These are phyloP conservation scores for Liposcelis brunnea DNA, from an alignment of 2,888 invertebrate species.

Conservation along the genomic window DNA sequence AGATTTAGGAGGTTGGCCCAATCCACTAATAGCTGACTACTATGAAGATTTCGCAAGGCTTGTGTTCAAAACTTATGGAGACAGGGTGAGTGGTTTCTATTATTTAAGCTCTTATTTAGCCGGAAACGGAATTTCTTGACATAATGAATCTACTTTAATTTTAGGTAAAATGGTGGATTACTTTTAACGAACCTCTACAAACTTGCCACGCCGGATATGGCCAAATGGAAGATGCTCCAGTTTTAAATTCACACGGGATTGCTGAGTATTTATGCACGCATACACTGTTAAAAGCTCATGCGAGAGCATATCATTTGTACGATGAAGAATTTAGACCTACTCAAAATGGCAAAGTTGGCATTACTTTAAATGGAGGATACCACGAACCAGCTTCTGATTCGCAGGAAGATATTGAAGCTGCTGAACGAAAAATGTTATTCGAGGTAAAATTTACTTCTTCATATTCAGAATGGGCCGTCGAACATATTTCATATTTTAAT, in stretches of 20 bases:
- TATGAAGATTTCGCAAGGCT: constrained; percentile 37
- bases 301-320: constrained; percentile 24
- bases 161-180: no score
- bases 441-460: no score
- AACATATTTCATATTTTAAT: no score
- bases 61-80: constrained; percentile 19
- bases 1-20: constrained; percentile 28
- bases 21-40: constrained; percentile 33
- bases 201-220: constrained; percentile 14
- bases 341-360: constrained; percentile 11
- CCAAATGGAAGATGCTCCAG: constrained; percentile 14
- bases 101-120: no score
- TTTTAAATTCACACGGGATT: constrained; percentile 15
- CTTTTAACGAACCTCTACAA: constrained; percentile 24
- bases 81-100: constrained; percentile 12
- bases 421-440: neutral
- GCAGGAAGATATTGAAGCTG: constrained; percentile 7
- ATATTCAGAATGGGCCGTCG: neutral
- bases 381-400: neutral
- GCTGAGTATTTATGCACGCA: constrained; percentile 22
- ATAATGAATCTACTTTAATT: no score
- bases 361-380: neutral
- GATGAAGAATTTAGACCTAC: constrained; percentile 18
- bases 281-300: constrained; percentile 27
- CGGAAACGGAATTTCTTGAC: no score